Base-by-base conservation (phyloP, 2,797 vertebrate species). In the Scomberomorus guttatus region DNA sequence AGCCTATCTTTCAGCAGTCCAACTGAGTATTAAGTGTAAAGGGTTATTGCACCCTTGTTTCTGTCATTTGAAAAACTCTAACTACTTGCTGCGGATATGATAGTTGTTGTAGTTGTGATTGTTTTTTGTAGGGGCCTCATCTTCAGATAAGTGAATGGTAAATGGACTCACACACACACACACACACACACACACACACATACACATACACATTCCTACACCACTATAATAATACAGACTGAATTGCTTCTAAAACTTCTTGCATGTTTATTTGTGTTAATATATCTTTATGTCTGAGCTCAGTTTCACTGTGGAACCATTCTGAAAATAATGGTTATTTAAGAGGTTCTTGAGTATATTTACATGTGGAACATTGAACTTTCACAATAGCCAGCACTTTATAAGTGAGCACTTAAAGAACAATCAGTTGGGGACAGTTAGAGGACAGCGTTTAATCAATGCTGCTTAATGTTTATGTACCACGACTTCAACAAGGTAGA, bases 371-470 rank as follows among this genome's bases (percentile, higher is more conserved):
- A 25, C 32, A 25, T 25, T 15, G 32, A 66, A 20, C 44, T 62
- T 22, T 50, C 29, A 34, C 27, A 14, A 61, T 2, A 57, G 44
- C 57, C 62, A 81, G 55, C 70, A 66, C 5, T 70, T 46, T 57
- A n/a, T n/a, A n/a, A 25, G 20, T 24, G 51, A 44, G 60, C 54
- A n/a, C 24, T 24, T 18, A 60, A 24, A 65, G 20, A 27, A 50
- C n/a, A 60, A 11, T 72, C 4, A 59, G 24, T 29, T 29, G 10
- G 27, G 66, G 55, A 24, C 14, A 18, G 13, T 75, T 65, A 70
- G 48, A 72, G 22, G 32, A 61, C 66, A 57, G 5, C 0, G n/a
- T 42, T 54, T 67, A 69, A 39, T 48, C 42, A 72, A 51, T 73
- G 22, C 11, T 8, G 13, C 48, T 50, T 22, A 25, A 37, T 66